Base-by-base conservation (phyloP, 2,888 invertebrate species). In the Rhagophthalmus giganteus region DNA sequence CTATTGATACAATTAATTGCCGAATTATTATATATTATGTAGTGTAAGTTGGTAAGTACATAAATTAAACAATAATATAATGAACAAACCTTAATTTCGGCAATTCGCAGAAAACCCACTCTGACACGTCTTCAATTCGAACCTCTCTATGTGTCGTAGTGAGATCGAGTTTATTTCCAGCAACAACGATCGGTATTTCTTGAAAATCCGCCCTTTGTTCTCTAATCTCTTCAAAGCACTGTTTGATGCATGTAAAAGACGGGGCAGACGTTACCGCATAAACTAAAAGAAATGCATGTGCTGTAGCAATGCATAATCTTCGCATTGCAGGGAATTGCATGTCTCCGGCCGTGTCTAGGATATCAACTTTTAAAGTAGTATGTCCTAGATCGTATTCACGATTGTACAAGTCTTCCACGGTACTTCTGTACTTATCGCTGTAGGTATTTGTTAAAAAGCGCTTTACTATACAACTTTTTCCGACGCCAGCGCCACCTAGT, bases 301-400 rank as follows among this genome's bases (percentile, higher is more conserved):
- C 92, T 1, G 88, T 91, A 26, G 90, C 87, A 65, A 94, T 90
- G 65, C 89, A 89, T 55, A 94, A 78, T 42, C 90, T 79, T 56
- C 92, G 79, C 93, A 94, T 94, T 47, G 92, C 93, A 5, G 94
- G 93, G 74, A 93, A 94, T 71, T 90, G 89, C 74, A 90, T 84
- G 71, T 91, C 90, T 12, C 92, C 91, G 59, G 86, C 86, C 15
- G 90, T 90, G 74, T 90, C 90, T 69, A 90, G 72, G 58, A 90
- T 86, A 70, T 90, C 89, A 62, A 88, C 83, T 78, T 89, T 88
- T 30, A 91, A 77, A 7, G 86, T 85, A 58, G 86, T 81, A 16
- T 83, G 81, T 28, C 88, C 87, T 48, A 90, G 78, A 67, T 88
- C 85, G 72, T 88, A 93, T 72, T 92, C 90, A 48, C 88, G 80